phyloP scores from a whole-genome alignment of 2,797 vertebrate species.

The Girardinus metallicus region DNA sequence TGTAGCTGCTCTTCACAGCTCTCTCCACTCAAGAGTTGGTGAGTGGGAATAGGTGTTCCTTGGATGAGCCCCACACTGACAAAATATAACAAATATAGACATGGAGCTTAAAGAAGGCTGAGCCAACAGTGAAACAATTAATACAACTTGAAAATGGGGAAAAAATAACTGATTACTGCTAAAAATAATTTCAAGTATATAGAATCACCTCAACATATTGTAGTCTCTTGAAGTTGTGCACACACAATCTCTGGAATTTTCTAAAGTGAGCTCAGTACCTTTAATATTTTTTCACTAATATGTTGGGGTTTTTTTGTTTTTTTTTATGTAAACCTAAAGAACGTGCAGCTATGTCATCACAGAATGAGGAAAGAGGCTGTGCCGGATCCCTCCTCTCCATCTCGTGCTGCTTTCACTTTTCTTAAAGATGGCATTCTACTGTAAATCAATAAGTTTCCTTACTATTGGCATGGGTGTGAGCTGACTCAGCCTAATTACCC shows the following conservation, averaged over 20 bases:
- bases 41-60: constrained; percentile 72
- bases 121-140: constrained; percentile 46
- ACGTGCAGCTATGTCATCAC: not conserved
- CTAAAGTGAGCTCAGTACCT: not conserved
- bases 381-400: constrained; percentile 33
- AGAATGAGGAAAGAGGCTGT: constrained; percentile 4
- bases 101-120: constrained; percentile 38
- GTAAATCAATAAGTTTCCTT: constrained; percentile 78
- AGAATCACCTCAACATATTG: not conserved
- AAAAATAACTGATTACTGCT: not conserved
- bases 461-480: constrained; percentile 56
- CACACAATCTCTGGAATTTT: not conserved
- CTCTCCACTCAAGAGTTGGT: constrained; percentile 55
- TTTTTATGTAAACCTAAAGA: not conserved
- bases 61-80: constrained; percentile 68
- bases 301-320: not conserved
- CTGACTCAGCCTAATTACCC: constrained; percentile 83
- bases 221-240: not conserved
- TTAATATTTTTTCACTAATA: not conserved
- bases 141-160: constrained; percentile 11
- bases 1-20: constrained; percentile 46
- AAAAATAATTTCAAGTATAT: not conserved
- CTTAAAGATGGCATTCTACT: constrained; percentile 79
- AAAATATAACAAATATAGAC: constrained; percentile 58
- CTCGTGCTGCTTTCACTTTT: constrained; percentile 40